Percentiles rank a stretch among this genome's conserved stretches.
Conservation (phyloP, 2,113 vertebrate genomes). For the Corvus moneduloides region DNA sequence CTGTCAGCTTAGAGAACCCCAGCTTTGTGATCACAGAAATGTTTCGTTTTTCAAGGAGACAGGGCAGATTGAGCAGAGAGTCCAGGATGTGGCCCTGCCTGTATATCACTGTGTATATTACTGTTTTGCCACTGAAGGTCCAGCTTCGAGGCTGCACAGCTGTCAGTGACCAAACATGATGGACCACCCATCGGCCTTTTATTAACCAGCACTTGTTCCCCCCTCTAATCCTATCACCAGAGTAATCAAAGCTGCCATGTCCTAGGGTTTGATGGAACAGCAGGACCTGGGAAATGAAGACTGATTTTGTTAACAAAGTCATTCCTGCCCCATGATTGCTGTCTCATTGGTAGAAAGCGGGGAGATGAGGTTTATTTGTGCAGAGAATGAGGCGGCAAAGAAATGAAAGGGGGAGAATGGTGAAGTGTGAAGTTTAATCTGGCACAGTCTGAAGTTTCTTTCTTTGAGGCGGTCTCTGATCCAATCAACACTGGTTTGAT, state of each 20-base stretch:
- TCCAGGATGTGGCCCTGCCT: not conserved
- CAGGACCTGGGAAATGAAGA: constrained; percentile 70
- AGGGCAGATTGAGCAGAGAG: not conserved
- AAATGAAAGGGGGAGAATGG: constrained; percentile 53
- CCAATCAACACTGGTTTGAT: constrained; percentile 61
- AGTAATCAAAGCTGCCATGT: constrained; percentile 37
- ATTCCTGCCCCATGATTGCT: constrained; percentile 54
- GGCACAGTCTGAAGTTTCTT: constrained; percentile 36
- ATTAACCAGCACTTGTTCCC: constrained; percentile 53
- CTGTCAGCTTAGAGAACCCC: not conserved
- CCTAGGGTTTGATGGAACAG: constrained; percentile 66
- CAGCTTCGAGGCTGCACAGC: constrained; percentile 17
- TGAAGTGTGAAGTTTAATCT: constrained; percentile 68
- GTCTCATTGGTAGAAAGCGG: constrained; percentile 40
- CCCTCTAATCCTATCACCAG: constrained; percentile 37
- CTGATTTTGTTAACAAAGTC: constrained; percentile 72
- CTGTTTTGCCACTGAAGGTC: constrained; percentile 30
- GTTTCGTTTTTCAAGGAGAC: not conserved
- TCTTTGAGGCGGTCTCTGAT: constrained; percentile 32
- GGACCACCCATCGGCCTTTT: constrained; percentile 50
- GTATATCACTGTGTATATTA: not conserved
- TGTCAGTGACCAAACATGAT: constrained; percentile 49
- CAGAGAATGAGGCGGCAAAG: constrained; percentile 53
- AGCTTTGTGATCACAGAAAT: not conserved
- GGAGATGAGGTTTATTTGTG: constrained; percentile 65